Evolutionary conservation across 2,797 vertebrate genomes (phyloP).

Genomic region (Pseudocheirus occidentalis): DNA sequence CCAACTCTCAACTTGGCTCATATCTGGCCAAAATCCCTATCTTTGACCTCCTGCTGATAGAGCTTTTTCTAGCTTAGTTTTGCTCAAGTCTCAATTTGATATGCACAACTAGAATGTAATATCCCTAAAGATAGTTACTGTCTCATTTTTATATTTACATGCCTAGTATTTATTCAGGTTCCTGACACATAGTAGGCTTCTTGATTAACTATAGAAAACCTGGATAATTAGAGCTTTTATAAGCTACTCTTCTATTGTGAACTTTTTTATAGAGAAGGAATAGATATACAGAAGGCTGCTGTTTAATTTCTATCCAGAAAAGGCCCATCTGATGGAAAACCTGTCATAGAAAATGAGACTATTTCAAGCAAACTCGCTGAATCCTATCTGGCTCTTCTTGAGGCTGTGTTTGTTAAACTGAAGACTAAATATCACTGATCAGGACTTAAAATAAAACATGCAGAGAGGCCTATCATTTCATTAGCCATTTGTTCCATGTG

Average conservation of each 20-base stretch:
- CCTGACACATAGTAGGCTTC: neutral
- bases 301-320: neutral
- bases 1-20: slow-evolving; percentile 54
- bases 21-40: neutral
- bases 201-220: slow-evolving; percentile 51
- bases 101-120: slow-evolving; percentile 54
- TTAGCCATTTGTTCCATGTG: slow-evolving; percentile 39
- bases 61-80: slow-evolving; percentile 17
- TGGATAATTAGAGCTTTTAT: slow-evolving; percentile 64
- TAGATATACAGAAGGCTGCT: neutral
- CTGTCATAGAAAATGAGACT: slow-evolving; percentile 36
- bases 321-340: slow-evolving; percentile 50
- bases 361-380: neutral
- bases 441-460: slow-evolving; percentile 26
- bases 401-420: slow-evolving; percentile 58
- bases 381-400: slow-evolving; percentile 24
- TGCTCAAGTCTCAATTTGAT: slow-evolving; percentile 67
- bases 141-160: neutral
- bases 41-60: neutral
- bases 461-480: neutral
- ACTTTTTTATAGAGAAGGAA: slow-evolving; percentile 31
- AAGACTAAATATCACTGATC: slow-evolving; percentile 55
- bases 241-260: slow-evolving; percentile 68
- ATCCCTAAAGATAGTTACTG: neutral
- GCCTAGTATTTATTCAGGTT: neutral